Evolutionary conservation across 2,797 vertebrate genomes (phyloP), one percentile per base, ranked within the genome.

Genomic region (Chelmon rostratus): DNA sequence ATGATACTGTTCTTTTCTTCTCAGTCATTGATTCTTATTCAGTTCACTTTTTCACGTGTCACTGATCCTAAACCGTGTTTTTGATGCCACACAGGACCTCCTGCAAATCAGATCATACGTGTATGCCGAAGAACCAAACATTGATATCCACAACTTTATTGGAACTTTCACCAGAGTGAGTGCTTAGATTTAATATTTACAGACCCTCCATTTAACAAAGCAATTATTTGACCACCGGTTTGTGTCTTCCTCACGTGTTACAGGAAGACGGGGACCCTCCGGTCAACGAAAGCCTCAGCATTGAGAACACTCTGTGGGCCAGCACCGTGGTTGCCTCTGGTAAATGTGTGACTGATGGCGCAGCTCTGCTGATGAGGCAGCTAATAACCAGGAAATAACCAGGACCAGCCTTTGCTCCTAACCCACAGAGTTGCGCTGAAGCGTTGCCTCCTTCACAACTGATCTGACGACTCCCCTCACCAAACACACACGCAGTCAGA

Each of bases 321-420:
- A 98, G 98, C 95, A 99, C 97, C 0, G 98, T 99, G 67, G 94
- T 99, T 9, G 98, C 98, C n/a, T 99, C 98, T 78, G 98, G 98
- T 99, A 95, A 95, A 76, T 83, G 64, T 79, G 58, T 68, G 58
- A 64, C 50, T 54, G 54, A 25, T 16, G 6, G 23, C n/a, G 38
- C 42, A 35, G 46, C 50, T 63, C 10, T 35, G 37, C 3, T 2
- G 0, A 38, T 50, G 62, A 80, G 37, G 44, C 62, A 47, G 67
- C 44, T 65, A 33, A 71, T 58, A 28, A 61, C 40, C 65, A 71
- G 61, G 61, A 82, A 47, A 59, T 81, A 65, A 59, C 76, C 28
- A 28, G 40, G 49, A 58, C 47, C 37, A 8, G 19, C 31, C 9
- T 61, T 46, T 40, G 9, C 38, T 44, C 16, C 67, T 4, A 62